These are phyloP conservation scores for Bathybates hornii DNA, from an alignment of 2,113 vertebrate species.

Conservation along the genomic window DNA sequence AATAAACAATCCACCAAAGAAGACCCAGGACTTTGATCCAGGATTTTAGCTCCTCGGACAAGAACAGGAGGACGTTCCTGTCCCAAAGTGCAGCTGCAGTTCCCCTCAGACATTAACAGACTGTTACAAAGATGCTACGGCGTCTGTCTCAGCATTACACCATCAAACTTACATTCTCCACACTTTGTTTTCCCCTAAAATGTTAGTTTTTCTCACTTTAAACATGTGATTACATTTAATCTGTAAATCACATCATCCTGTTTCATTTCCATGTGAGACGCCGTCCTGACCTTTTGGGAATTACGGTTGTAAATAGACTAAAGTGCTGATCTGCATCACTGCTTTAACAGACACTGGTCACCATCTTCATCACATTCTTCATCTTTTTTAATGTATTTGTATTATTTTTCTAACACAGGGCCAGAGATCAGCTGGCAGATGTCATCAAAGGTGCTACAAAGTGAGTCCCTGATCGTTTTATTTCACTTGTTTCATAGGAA, in stretches of 20 bases:
- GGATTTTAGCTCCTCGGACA: too few relatives aligned
- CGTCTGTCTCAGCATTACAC: not conserved
- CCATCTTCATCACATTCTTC: not conserved
- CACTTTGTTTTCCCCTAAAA: not conserved
- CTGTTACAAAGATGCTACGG: not conserved
- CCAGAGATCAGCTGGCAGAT: slow-evolving; percentile 87
- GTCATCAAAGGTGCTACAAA: slow-evolving; percentile 85
- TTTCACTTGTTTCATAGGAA: not conserved
- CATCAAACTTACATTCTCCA: not conserved
- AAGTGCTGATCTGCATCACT: accelerated
- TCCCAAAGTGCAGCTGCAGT: not conserved
- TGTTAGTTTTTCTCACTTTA: not conserved
- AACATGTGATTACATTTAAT: not conserved
- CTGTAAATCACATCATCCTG: not conserved
- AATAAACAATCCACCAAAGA: not conserved
- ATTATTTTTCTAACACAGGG: slow-evolving; percentile 64
- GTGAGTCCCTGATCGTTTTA: slow-evolving; percentile 69
- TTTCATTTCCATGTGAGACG: not conserved
- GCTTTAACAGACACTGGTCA: not conserved
- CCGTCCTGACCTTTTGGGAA: accelerated
- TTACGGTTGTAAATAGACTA: not conserved
- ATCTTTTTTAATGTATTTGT: not conserved
- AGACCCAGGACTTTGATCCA: not conserved
- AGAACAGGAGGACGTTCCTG: not conserved
- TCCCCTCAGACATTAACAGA: not conserved